Conservation (phyloP, 2,113 vertebrate species). For the Coracopsis vasa region DNA sequence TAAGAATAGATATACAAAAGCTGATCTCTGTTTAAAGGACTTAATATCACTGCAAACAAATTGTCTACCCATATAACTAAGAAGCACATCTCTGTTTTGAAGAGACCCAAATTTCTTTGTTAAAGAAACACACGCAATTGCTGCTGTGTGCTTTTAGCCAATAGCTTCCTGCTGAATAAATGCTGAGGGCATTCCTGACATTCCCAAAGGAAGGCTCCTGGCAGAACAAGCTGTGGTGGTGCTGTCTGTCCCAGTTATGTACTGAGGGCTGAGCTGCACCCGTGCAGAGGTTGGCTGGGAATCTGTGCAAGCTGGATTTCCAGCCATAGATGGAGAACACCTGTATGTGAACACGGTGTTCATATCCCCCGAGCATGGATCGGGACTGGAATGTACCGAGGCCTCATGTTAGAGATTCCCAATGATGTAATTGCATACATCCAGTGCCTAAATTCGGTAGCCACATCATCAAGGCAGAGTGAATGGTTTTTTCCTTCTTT, state of each 20-base stretch:
- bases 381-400: not conserved
- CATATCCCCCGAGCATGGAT: not conserved
- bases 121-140: not conserved
- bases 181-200: slow-evolving; percentile 43
- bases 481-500: not conserved
- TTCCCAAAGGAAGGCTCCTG: slow-evolving; percentile 21
- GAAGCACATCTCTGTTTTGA: not conserved
- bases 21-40: not conserved
- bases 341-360: not conserved
- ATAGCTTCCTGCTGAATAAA: slow-evolving; percentile 6
- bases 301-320: not conserved
- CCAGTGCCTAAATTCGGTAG: not conserved
- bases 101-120: not conserved
- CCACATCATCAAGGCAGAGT: not conserved
- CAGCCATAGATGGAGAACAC: slow-evolving; percentile 7
- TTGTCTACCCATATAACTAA: not conserved
- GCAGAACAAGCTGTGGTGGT: not conserved
- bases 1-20: not conserved
- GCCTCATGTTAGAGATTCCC: not conserved
- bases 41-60: not conserved
- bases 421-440: not conserved
- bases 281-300: rapidly evolving
- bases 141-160: not conserved
- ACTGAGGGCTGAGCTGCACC: not conserved
- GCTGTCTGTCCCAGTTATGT: not conserved